phyloP scores from a whole-genome alignment of 2,113 vertebrate genomes.

The Condylura cristata region DNA sequence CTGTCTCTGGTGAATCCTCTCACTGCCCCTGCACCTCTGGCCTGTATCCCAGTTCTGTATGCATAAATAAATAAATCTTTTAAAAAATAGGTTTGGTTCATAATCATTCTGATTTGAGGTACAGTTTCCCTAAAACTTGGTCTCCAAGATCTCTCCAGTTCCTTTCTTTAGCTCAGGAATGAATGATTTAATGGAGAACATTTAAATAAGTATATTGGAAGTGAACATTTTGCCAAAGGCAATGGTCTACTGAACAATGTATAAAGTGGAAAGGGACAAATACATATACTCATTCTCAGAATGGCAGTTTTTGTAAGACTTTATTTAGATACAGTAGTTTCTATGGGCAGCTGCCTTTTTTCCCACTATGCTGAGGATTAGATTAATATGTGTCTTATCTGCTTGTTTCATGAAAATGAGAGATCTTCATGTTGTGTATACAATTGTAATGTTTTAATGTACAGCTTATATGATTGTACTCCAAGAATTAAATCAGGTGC shows the following conservation, averaged over 20 bases:
- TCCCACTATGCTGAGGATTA: not conserved
- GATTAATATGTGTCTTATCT: not conserved
- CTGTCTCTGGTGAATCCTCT: too few species aligned
- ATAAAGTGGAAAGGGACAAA: not conserved
- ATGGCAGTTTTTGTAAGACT: not conserved
- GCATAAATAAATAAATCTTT: too few species aligned
- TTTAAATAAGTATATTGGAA: not conserved
- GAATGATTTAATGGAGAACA: conserved; percentile 7
- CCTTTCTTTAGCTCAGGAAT: not conserved
- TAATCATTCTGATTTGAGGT: conserved; percentile 12
- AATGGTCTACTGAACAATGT: not conserved
- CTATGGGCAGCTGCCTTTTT: not conserved
- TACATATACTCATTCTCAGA: not conserved
- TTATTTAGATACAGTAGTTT: conserved; percentile 18
- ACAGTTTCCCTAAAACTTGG: not conserved
- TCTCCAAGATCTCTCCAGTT: not conserved
- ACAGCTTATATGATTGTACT: not conserved
- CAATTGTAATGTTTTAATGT: conserved; percentile 2
- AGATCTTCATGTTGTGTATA: not conserved
- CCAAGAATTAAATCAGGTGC: conserved; percentile 23
- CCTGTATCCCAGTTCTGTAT: too few species aligned
- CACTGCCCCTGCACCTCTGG: too few species aligned
- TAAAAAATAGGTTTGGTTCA: not conserved
- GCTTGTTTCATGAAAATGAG: not conserved
- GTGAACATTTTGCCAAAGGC: not conserved